Conservation (phyloP, 2,797 vertebrate species). For the Cebuella pygmaea region DNA sequence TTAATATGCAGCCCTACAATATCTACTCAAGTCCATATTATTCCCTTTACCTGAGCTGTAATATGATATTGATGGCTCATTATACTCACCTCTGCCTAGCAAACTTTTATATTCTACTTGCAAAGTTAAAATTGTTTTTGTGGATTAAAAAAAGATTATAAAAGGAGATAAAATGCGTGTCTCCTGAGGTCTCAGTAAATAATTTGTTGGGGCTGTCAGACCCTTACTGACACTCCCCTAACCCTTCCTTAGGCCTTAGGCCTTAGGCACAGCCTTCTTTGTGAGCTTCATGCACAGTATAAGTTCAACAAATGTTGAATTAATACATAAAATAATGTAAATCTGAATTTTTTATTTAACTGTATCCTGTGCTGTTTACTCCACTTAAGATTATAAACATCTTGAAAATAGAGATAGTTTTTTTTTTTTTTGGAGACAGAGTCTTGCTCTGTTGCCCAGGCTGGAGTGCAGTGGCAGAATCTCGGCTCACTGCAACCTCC, state of each 20-base stretch:
- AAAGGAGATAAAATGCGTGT: background rate
- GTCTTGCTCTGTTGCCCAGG: background rate
- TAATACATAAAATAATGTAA: background rate
- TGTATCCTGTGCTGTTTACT: background rate
- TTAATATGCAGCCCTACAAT: background rate
- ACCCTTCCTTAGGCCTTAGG: background rate
- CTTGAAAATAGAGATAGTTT: background rate
- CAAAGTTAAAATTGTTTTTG: background rate
- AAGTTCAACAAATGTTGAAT: background rate
- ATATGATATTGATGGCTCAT: background rate
- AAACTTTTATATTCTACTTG: background rate
- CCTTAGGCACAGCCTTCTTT: background rate
- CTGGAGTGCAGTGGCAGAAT: background rate
- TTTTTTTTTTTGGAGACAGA: background rate
- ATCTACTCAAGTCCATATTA: background rate
- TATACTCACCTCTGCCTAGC: background rate
- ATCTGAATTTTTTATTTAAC: background rate
- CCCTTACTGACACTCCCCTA: background rate
- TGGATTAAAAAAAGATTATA: background rate
- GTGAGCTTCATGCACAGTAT: background rate
- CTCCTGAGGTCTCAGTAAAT: background rate
- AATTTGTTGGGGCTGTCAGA: background rate
- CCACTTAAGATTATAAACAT: background rate
- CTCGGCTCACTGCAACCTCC: background rate
- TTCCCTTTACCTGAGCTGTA: background rate